phyloP scores from a whole-genome alignment of 2,797 vertebrate species.

The Pristis pectinata region DNA sequence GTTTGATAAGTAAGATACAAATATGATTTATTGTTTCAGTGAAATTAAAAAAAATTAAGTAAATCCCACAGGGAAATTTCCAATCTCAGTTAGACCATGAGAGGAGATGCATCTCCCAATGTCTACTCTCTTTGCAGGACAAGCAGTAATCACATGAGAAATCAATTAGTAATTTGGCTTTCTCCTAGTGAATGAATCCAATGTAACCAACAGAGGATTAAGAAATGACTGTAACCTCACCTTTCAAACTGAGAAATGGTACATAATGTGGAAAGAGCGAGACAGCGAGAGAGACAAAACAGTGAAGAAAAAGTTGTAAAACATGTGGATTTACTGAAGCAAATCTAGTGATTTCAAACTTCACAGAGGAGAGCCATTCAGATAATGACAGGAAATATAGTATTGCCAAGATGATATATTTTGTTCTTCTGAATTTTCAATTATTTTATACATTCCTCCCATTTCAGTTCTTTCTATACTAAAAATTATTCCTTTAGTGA shows the following conservation, averaged over 20 bases:
- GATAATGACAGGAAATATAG: background rate
- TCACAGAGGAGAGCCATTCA: background rate
- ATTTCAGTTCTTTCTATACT: background rate
- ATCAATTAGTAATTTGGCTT: background rate
- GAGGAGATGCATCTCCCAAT: background rate
- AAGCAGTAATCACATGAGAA: background rate
- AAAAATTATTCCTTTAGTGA: background rate
- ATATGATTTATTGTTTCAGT: background rate
- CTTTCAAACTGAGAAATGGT: background rate
- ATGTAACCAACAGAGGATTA: background rate
- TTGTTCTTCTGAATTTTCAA: background rate
- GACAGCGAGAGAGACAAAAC: background rate
- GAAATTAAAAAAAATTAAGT: background rate
- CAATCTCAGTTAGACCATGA: background rate
- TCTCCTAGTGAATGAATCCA: background rate
- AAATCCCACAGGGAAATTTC: background rate
- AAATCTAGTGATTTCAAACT: background rate
- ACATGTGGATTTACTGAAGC: background rate
- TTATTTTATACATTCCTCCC: background rate
- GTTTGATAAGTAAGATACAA: background rate
- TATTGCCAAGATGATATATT: background rate
- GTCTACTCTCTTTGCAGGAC: background rate
- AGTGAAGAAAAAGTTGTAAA: background rate
- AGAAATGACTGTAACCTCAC: background rate
- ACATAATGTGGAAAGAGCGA: background rate